Evolutionary conservation across 2,113 vertebrate species (phyloP).

Genomic region (Mirza zaza): DNA sequence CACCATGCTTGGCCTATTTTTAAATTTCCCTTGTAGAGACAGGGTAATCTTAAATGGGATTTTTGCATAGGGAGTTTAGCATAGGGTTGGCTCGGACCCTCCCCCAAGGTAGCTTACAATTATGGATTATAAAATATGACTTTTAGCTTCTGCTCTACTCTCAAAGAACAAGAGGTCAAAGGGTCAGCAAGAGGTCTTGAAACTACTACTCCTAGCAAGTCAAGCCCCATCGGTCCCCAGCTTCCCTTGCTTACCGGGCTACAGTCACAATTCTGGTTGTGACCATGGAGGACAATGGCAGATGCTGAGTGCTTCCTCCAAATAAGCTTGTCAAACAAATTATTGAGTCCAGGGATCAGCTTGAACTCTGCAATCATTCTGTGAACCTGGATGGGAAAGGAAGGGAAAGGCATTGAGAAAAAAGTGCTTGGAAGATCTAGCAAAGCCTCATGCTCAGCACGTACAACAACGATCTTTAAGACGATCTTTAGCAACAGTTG

Average conservation of each 20-base stretch:
- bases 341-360: constrained; percentile 97
- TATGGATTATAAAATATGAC: background rate
- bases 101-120: background rate
- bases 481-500: background rate
- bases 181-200: background rate
- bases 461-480: background rate
- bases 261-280: constrained; percentile 99
- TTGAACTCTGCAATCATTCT: constrained; percentile 98
- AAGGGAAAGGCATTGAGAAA: constrained; percentile 44
- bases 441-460: background rate
- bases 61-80: background rate
- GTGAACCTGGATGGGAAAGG: constrained; percentile 89
- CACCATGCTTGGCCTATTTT: too few species aligned
- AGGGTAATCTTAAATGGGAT: background rate
- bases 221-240: background rate
- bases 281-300: constrained; percentile 94
- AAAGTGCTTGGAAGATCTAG: background rate
- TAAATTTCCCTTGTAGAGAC: too few species aligned
- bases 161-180: background rate
- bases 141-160: background rate
- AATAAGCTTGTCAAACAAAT: constrained; percentile 98
- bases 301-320: constrained; percentile 96
- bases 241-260: constrained; percentile 90
- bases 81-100: background rate
- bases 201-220: background rate